A percentile compares a stretch with the other conserved stretches of the same genome.
phyloP scores from a whole-genome alignment of 2,797 vertebrate genomes.

The Scyliorhinus canicula region DNA sequence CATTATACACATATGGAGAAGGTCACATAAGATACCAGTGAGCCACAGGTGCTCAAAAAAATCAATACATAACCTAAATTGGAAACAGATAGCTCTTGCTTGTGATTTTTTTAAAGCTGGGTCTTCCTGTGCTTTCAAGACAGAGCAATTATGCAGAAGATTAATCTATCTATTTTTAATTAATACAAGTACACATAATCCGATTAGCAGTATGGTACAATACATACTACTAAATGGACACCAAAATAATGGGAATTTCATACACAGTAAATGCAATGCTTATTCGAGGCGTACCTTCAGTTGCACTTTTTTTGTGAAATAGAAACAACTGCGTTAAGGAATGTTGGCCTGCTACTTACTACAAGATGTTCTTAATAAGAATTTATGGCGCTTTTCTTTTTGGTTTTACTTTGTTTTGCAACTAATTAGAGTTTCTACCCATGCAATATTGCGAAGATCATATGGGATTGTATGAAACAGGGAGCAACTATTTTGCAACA shows the following conservation, averaged over 20 bases:
- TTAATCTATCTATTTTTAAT: not conserved
- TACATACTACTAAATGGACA: not conserved
- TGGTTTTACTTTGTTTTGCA: not conserved
- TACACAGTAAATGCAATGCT: not conserved
- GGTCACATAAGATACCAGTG: slow-evolving; percentile 31
- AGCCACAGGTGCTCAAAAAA: slow-evolving; percentile 26
- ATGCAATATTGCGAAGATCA: too few relatives aligned
- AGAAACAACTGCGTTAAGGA: not conserved
- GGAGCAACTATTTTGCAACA: not conserved
- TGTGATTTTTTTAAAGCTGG: not conserved
- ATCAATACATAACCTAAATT: slow-evolving; percentile 21
- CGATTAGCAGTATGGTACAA: not conserved
- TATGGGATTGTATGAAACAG: not conserved
- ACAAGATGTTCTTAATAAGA: not conserved
- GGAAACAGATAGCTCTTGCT: slow-evolving; percentile 7
- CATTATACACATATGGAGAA: slow-evolving; percentile 28
- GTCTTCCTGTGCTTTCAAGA: not conserved
- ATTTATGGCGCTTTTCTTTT: not conserved
- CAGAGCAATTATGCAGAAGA: not conserved
- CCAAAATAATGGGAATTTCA: too few relatives aligned
- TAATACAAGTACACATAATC: not conserved
- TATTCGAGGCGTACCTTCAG: not conserved
- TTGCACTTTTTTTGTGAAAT: not conserved
- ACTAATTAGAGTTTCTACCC: not conserved
- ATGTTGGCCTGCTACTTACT: not conserved